phyloP scores from a whole-genome alignment of 2,888 invertebrate species.

The Acleris cristana region DNA sequence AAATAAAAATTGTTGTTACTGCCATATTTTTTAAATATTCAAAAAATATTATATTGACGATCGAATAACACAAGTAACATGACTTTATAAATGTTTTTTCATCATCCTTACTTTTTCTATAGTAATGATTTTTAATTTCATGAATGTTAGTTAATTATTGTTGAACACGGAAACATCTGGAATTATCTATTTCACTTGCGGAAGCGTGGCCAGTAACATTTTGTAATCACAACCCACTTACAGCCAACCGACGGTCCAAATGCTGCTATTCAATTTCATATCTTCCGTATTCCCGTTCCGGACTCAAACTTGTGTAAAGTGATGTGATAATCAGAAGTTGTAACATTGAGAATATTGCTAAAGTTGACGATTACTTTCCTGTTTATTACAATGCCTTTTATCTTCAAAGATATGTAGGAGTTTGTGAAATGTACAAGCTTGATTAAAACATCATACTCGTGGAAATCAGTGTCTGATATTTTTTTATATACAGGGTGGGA shows the following conservation, averaged over 20 bases:
- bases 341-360: slow-evolving; percentile 28
- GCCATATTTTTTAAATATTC: no score
- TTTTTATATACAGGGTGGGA: no score
- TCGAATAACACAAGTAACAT: no score
- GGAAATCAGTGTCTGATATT: no score
- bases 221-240: neutral
- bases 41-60: no score
- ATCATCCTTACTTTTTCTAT: no score
- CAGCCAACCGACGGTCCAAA: slow-evolving; percentile 8
- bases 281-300: slow-evolving; percentile 6
- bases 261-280: slow-evolving; percentile 17
- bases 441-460: no score
- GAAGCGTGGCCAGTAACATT: neutral
- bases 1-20: no score
- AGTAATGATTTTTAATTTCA: no score
- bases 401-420: slow-evolving; percentile 13
- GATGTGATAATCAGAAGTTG: slow-evolving; percentile 27
- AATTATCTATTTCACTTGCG: neutral
- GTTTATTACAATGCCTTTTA: slow-evolving; percentile 25
- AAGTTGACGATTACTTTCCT: slow-evolving; percentile 29
- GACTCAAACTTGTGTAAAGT: slow-evolving; percentile 14
- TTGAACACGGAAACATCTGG: neutral
- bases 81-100: no score
- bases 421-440: neutral
- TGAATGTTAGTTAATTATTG: no score